Base-by-base conservation (phyloP, 2,888 invertebrate species). In the Cetonia aurata region DNA sequence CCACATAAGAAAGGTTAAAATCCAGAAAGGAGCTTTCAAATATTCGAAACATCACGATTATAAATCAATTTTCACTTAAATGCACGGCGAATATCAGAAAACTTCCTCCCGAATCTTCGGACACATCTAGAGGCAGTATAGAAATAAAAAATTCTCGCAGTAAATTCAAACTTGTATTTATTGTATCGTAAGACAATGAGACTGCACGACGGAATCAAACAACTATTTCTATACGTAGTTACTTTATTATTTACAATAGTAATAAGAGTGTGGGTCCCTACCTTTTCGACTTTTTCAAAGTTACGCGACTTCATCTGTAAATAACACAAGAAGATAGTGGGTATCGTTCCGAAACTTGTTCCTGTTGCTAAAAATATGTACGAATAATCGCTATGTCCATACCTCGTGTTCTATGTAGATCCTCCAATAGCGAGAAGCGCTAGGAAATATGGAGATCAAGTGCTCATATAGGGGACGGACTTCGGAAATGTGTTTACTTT, bases 241-340 rank as follows among this genome's bases (percentile, higher is more conserved):
- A 66, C 33, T 50, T 56, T 71, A 71, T 56, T 71, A 71, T 68
- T 74, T 70, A 70, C 70, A 74, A 65, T 68, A 67, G 37, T 74
- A 70, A 68, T 69, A 74, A 65, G 65, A 67, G 44, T 67, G 74
- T 72, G 67, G 60, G 71, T 68, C 76, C 81, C 78, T 90, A 96
- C 96, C 93, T 98, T 98, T 91, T 99, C 99, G 52, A 99, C 99
- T 84, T 94, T 94, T 86, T 99, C 99, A 88, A 95, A 99, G 87
- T 98, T 96, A 85, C 97, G 91, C 77, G 94, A 92, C 85, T 98
- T 98, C 92, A 99, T 96, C 96, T 97, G 91, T 74, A 92, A 92
- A 79, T 46, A 55, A 68, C 25, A 67, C 31, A 52, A 68, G 66
- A 53, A 44, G 19, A 67, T 2, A 50, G 13, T 15, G 9, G 19